Evolutionary conservation across 2,888 invertebrate genomes (phyloP).

Genomic region (Epistrophe eligans): DNA sequence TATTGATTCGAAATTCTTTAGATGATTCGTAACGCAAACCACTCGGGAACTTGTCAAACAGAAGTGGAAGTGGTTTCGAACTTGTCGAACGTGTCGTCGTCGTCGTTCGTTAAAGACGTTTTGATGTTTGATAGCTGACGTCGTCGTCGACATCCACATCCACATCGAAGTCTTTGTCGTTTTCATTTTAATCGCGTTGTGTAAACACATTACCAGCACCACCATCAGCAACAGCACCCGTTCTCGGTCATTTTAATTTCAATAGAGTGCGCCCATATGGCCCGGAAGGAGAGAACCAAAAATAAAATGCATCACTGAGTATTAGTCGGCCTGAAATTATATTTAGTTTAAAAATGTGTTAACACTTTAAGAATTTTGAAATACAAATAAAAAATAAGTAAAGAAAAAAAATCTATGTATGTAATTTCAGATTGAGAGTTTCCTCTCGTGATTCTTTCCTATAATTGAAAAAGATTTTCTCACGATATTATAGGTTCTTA

Average conservation of each 20-base stretch:
- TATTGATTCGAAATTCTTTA: constrained; percentile 72
- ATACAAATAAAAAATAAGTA: not conserved
- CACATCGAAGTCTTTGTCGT: constrained; percentile 15
- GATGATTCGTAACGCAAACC: constrained; percentile 75
- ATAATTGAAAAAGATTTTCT: constrained; percentile 43
- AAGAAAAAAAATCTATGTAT: not conserved
- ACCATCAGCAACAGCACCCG: constrained; percentile 57
- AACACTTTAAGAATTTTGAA: constrained; percentile 3
- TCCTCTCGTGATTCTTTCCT: not conserved
- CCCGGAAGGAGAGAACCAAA: constrained; percentile 30
- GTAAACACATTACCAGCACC: constrained; percentile 72
- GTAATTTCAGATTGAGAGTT: not conserved
- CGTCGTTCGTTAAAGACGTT: constrained; percentile 2
- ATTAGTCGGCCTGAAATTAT: not conserved
- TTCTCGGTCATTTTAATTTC: constrained; percentile 69
- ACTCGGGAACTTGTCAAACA: constrained; percentile 75
- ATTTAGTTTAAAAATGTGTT: not conserved
- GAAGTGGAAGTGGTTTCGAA: constrained; percentile 72
- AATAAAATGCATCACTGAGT: constrained; percentile 24
- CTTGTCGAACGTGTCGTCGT: constrained; percentile 46
- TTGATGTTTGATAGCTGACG: not conserved
- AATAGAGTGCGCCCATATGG: constrained; percentile 70
- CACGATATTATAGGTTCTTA: constrained; percentile 19
- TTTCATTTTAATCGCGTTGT: constrained; percentile 67
- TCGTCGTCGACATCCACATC: not conserved